These are phyloP conservation scores for Pollenia griseotomentosa DNA, from an alignment of 2,888 invertebrate genomes.

Conservation along the genomic window DNA sequence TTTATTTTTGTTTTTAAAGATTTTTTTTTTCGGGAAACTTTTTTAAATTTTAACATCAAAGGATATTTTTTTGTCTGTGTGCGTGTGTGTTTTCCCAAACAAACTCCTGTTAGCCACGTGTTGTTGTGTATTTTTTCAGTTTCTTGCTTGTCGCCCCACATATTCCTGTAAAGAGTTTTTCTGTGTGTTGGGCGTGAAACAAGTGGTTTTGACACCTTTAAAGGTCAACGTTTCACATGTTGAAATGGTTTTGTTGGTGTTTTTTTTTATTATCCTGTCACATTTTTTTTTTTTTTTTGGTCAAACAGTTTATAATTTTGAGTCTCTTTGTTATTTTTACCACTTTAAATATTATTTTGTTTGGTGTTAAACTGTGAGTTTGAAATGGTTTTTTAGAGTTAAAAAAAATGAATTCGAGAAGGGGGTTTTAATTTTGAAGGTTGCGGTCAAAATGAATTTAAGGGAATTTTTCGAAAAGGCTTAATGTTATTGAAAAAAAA, in stretches of 20 bases:
- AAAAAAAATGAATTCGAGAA: constrained; percentile 25
- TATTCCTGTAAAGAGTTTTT: neutral
- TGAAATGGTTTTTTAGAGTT: neutral
- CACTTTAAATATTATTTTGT: constrained; percentile 20
- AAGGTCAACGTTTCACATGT: constrained; percentile 67
- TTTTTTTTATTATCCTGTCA: constrained; percentile 51
- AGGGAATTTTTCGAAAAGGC: neutral
- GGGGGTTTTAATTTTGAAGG: constrained; percentile 45
- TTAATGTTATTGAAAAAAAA: too few relatives aligned
- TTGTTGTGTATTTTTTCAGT: constrained; percentile 43
- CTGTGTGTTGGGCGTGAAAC: constrained; percentile 69
- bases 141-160: constrained; percentile 25
- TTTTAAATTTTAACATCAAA: constrained; percentile 53
- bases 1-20: neutral
- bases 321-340: constrained; percentile 51
- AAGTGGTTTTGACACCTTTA: constrained; percentile 76
- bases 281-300: constrained; percentile 42
- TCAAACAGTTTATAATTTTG: constrained; percentile 48
- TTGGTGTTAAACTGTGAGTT: constrained; percentile 12
- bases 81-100: neutral
- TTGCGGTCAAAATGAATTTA: constrained; percentile 12
- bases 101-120: constrained; percentile 60
- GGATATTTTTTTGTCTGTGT: constrained; percentile 44
- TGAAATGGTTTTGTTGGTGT: constrained; percentile 21
- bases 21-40: neutral